Conservation (phyloP, 2,888 invertebrate genomes). For the Yponomeuta evonymella region DNA sequence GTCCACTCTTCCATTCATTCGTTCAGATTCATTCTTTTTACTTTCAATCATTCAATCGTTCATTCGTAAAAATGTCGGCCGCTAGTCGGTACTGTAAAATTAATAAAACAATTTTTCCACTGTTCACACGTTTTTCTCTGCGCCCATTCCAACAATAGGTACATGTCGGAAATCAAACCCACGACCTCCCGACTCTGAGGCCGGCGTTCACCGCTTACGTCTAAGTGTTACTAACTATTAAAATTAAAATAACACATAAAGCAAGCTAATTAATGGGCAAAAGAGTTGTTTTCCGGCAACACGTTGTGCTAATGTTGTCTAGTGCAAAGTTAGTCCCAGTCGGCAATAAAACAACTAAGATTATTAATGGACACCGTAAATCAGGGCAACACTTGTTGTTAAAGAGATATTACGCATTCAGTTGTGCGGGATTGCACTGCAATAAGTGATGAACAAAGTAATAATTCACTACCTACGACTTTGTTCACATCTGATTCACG, state of each 20-base stretch:
- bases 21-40: too few relatives aligned
- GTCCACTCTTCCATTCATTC: too few relatives aligned
- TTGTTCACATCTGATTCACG: neutral
- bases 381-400: constrained; percentile 57
- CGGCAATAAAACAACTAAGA: constrained; percentile 36
- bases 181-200: too few relatives aligned
- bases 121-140: too few relatives aligned
- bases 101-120: too few relatives aligned
- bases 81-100: too few relatives aligned
- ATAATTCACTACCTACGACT: neutral
- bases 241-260: neutral
- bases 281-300: constrained; percentile 15
- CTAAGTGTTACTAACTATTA: neutral
- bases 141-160: too few relatives aligned
- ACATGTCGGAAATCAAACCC: too few relatives aligned
- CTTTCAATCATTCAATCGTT: too few relatives aligned
- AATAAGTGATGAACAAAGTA: neutral
- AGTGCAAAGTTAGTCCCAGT: constrained; percentile 25
- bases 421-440: constrained; percentile 19
- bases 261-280: neutral
- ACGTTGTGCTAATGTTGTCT: constrained; percentile 24
- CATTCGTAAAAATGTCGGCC: too few relatives aligned
- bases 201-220: too few relatives aligned
- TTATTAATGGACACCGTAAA: constrained; percentile 51
- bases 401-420: constrained; percentile 45